Base-by-base conservation (phyloP, 2,797 vertebrate genomes). In the Spizella passerina region DNA sequence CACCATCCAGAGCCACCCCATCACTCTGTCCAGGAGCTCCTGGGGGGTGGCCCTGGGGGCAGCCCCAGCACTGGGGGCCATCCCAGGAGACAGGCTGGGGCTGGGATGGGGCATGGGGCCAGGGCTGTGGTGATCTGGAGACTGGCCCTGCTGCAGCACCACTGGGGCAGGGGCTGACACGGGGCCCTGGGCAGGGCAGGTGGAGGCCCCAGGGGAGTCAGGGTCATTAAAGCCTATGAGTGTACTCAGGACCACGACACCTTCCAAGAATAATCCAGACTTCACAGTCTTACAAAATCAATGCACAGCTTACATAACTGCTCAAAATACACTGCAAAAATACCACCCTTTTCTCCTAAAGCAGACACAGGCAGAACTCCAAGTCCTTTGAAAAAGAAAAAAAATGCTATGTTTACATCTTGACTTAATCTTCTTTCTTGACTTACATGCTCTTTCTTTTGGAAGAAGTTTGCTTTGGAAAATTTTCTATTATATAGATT, bases 131-230 rank as follows among this genome's bases (percentile, higher is more conserved):
- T 15, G 12, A 36, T 20, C 52, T 49, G 27, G 47, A 79, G 39
- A 38, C 39, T 1, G 0, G 52, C 5, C 24, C 36, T 63, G 32
- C 11, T 71, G 34, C 0, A 0, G 59, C 46, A 29, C 44, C 3
- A 2, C 38, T 30, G 50, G 6, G 41, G 34, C 55, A 60, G 46
- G 38, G 29, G 15, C 63, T 69, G 47, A 39, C 47, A 34, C 0
- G 11, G 39, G 17, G 41, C 26, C 34, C 34, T 34, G 56, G 39
- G 17, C 41, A 61, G 47, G 47, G 34, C 24, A 55, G 24, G 24
- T 34, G 47, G 10, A 69, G 29, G 16, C 29, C 13, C 7, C 63
- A 61, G 55, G 14, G 26, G 14, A 61, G 21, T 26, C 21, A 55
- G 47, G 55, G 17, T 21, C 30, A 47, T 34, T 55, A 61, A 61